phyloP scores from a whole-genome alignment of 2,888 invertebrate species.

The Petrophora chlorosata region DNA sequence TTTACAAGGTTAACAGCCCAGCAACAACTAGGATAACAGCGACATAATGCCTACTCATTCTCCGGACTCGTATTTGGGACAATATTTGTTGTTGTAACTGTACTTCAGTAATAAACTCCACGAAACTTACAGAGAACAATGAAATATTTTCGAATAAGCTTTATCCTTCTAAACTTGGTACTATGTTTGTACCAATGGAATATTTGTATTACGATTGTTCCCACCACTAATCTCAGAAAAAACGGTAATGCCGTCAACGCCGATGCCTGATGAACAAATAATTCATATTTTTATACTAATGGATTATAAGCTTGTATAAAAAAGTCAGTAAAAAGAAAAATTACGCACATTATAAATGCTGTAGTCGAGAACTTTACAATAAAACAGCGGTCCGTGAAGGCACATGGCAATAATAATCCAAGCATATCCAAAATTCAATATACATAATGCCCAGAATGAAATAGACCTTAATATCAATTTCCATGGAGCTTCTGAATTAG shows the following conservation, averaged over 20 bases:
- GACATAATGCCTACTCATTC: too few relatives aligned
- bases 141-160: constrained; percentile 67
- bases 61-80: too few relatives aligned
- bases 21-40: too few relatives aligned
- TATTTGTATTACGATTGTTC: constrained; percentile 67
- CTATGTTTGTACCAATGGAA: constrained; percentile 70
- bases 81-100: too few relatives aligned
- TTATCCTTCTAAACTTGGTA: constrained; percentile 49
- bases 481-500: constrained; percentile 71
- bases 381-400: constrained; percentile 70
- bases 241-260: constrained; percentile 72
- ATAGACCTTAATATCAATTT: constrained; percentile 62
- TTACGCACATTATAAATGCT: constrained; percentile 65
- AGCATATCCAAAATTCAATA: constrained; percentile 74
- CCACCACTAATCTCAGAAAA: constrained; percentile 66
- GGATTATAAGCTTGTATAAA: not conserved
- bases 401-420: constrained; percentile 75
- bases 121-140: constrained; percentile 76
- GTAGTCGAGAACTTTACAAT: constrained; percentile 58
- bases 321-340: constrained; percentile 3
- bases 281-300: constrained; percentile 11
- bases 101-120: not conserved
- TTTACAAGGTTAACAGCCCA: too few relatives aligned
- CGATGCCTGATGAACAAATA: constrained; percentile 59
- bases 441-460: constrained; percentile 72